Percentiles rank a stretch among this genome's conserved stretches.
phyloP scores from a whole-genome alignment of 2,797 vertebrate genomes.

The Melanogrammus aeglefinus region DNA sequence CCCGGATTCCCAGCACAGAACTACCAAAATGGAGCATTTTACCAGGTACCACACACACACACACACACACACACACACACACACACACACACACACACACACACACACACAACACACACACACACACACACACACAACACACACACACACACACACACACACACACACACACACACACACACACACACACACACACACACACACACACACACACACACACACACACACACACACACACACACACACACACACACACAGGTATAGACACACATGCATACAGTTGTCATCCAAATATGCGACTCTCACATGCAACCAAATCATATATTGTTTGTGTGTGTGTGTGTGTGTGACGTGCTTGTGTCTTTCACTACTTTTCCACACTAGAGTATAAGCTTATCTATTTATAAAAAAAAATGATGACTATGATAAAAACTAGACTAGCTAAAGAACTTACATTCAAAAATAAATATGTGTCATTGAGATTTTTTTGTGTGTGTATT shows the following conservation, averaged over 20 bases:
- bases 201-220: constrained; percentile 5
- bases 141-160: not conserved
- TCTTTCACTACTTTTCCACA: constrained; percentile 7
- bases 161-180: no score
- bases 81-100: not conserved
- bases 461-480: no score
- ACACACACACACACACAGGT: not conserved
- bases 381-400: no score
- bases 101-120: no score
- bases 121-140: no score
- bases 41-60: constrained; percentile 66
- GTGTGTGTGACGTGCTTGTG: constrained; percentile 15
- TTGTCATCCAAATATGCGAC: no score
- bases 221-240: no score
- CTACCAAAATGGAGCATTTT: constrained; percentile 65
- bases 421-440: no score
- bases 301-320: not conserved
- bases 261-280: not conserved
- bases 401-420: no score
- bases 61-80: constrained; percentile 8
- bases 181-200: not conserved
- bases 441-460: no score
- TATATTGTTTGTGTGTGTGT: not conserved
- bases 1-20: constrained; percentile 65
- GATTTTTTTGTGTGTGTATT: no score